phyloP scores from a whole-genome alignment of 2,113 vertebrate genomes.

The Lepus timidus region DNA sequence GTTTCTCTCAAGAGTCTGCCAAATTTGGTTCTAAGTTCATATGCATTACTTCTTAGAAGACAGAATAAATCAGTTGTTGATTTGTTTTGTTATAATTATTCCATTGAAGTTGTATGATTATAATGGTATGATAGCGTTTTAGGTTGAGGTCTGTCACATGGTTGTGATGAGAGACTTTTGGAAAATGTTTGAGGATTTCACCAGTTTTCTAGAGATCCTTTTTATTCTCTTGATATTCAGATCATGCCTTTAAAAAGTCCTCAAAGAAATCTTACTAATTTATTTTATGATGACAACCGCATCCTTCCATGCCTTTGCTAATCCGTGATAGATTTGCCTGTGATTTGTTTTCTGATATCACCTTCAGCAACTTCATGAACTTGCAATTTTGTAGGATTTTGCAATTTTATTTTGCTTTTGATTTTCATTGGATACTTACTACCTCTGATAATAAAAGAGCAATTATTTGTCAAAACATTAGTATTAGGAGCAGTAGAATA shows the following conservation, averaged over 20 bases:
- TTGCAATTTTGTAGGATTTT: conserved; percentile 26
- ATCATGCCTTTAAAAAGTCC: neutral
- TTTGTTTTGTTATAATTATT: conserved; percentile 40
- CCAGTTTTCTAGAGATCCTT: neutral
- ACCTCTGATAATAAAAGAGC: neutral
- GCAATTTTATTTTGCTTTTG: neutral
- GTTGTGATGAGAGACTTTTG: conserved; percentile 26
- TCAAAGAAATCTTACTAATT: neutral
- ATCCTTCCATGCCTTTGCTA: neutral
- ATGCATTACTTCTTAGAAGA: neutral
- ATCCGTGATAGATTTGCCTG: neutral
- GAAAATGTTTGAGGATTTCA: neutral
- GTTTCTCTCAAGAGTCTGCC: neutral
- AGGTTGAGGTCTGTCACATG: neutral
- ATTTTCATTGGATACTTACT: neutral
- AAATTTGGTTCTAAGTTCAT: conserved; percentile 41
- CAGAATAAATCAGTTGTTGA: neutral
- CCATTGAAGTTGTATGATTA: conserved; percentile 6
- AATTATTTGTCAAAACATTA: neutral
- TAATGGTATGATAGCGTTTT: neutral
- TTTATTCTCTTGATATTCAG: conserved; percentile 13
- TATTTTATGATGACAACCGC: neutral
- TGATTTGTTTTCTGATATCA: neutral
- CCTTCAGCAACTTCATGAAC: conserved; percentile 22
- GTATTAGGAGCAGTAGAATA: neutral